phyloP scores from a whole-genome alignment of 2,113 vertebrate species.

The Loxodonta africana region DNA sequence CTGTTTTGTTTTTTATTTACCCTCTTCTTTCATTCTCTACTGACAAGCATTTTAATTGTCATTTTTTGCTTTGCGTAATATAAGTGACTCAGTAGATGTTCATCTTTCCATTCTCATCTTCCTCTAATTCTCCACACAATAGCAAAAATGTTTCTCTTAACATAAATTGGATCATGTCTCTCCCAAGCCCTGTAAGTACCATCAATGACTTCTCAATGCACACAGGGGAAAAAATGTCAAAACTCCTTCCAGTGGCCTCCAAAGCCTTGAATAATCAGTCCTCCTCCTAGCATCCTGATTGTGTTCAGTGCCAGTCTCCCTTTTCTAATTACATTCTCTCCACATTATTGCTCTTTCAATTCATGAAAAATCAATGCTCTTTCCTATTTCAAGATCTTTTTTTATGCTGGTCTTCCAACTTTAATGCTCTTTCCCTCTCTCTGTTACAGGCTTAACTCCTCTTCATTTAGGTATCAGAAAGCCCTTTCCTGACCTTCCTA shows the following conservation, averaged over 20 bases:
- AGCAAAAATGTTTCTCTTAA: not conserved
- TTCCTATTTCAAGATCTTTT: not conserved
- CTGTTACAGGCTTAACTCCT: conserved; percentile 30
- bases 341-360: conserved; percentile 21
- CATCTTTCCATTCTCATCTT: not conserved
- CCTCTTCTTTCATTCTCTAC: not conserved
- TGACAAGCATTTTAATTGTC: not conserved
- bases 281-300: not conserved
- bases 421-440: not conserved
- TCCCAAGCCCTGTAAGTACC: not conserved
- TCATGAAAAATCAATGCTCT: conserved; percentile 61
- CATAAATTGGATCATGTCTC: not conserved
- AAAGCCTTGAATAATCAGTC: not conserved
- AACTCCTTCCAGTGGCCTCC: not conserved
- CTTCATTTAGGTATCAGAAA: not conserved
- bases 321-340: conserved; percentile 55
- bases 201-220: not conserved
- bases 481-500: not conserved
- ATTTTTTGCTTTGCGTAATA: not conserved
- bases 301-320: not conserved
- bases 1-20: not conserved
- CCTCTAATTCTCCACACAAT: not conserved
- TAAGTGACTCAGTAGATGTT: rapidly evolving
- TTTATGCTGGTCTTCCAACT: not conserved
- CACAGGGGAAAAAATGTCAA: not conserved